Evolutionary conservation across 2,113 vertebrate species (phyloP), one percentile per base, ranked within the genome.

Genomic region (Cyrtonyx montezumae): DNA sequence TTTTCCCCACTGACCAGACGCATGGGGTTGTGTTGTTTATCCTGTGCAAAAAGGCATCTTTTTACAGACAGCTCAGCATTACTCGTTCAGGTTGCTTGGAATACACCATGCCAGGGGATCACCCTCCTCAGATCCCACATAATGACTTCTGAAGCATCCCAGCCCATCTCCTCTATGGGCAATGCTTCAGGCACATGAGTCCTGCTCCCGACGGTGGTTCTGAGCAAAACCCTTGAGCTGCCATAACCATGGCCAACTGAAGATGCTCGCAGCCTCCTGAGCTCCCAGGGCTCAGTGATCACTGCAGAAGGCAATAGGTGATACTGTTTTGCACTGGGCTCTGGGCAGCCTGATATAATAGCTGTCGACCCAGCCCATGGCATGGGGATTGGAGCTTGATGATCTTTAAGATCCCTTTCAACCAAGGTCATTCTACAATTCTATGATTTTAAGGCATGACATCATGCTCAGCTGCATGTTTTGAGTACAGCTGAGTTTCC

Each of bases 1-100:
- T 75, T 87, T 79, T 94, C 93, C 89, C 93, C 42, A 9, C 58
- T 92, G 91, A 83, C 84, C 91, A 88, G 62, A 83, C 56, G 58
- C 91, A 65, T 56, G 79, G 19, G 40, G 28, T 48, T 88, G 55
- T 53, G 49, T 9, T 92, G 75, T 68, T 92, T 42, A 80, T 70
- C n/a, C 59, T 80, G 25, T 37, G 40, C 45, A 79, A 59, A 32
- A 90, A 83, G 61, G 30, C 22, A 36, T 42, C 8, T 3, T 30
- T 68, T 74, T 15, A 42, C 78, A 70, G n/a, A 13, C 28, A 53
- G 51, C 26, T n/a, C 19, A 67, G 67, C 42, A 2, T n/a, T 74
- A 42, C 59, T 69, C 36, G 49, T 55, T 18, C 23, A 26, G 43
- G n/a, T 53, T n/a, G 22, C 63, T 19, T 48, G 81, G 78, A 81